These are phyloP conservation scores for Drosophila lowei DNA, from an alignment of 1,140 invertebrate species.

Conservation along the genomic window DNA sequence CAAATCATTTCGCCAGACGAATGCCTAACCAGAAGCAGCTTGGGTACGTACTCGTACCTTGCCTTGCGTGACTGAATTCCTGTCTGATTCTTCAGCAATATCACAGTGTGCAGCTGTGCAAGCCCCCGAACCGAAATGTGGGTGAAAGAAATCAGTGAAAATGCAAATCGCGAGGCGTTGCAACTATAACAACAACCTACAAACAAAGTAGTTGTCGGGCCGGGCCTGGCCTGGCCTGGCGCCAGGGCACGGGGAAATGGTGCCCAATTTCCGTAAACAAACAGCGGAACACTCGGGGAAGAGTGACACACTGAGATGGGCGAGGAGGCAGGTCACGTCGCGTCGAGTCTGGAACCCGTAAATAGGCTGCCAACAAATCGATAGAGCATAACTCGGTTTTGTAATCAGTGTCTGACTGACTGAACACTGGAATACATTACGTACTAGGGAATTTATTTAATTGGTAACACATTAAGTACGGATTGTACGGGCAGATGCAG, in stretches of 20 bases:
- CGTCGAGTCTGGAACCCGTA: conserved; percentile 39
- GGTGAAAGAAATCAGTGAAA: conserved; percentile 55
- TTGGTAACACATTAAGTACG: too few relatives aligned
- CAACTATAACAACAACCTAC: conserved; percentile 83
- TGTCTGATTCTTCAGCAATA: conserved; percentile 37
- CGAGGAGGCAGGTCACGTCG: conserved; percentile 4
- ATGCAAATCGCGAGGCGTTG: conserved; percentile 49
- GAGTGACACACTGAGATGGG: conserved; percentile 31
- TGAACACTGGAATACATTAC: conserved; percentile 22
- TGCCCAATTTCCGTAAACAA: conserved; percentile 58
- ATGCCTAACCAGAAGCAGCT: conserved; percentile 29
- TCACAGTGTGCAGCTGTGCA: conserved; percentile 32
- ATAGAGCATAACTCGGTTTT: conserved; percentile 50
- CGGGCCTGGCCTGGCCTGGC: not conserved
- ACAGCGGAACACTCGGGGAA: conserved; percentile 27
- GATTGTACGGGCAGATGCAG: not conserved
- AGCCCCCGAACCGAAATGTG: conserved; percentile 29
- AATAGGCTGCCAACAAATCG: conserved; percentile 62
- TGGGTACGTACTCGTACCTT: conserved; percentile 23
- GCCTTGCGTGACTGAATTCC: conserved; percentile 39
- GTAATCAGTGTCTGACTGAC: conserved; percentile 37
- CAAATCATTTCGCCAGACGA: conserved; percentile 38
- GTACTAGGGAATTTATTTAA: conserved; percentile 16
- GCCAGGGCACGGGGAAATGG: conserved; percentile 8
- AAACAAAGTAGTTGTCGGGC: conserved; percentile 46